Percentiles rank a stretch among this genome's conserved stretches.
These are phyloP conservation scores for Artibeus lituratus DNA, from an alignment of 2,797 vertebrate species.

Conservation along the genomic window DNA sequence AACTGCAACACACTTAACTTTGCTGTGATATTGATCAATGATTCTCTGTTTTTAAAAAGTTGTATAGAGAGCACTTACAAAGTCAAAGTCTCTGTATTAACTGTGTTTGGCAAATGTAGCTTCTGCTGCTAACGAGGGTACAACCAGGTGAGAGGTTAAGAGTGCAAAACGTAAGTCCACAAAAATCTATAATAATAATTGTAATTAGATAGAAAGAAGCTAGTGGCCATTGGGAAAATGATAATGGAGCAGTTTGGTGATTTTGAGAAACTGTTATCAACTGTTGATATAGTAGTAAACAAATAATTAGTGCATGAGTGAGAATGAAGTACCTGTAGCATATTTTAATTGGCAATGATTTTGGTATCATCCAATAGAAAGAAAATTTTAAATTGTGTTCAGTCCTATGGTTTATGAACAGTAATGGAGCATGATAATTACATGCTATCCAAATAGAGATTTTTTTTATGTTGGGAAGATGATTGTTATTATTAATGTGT, in stretches of 20 bases:
- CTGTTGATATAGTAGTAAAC: neutral
- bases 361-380: neutral
- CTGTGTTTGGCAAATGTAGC: neutral
- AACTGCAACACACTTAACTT: neutral
- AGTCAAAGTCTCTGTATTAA: neutral
- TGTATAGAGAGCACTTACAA: neutral
- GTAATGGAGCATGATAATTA: constrained; percentile 35
- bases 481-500: constrained; percentile 31
- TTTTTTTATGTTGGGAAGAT: constrained; percentile 23
- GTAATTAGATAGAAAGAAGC: neutral
- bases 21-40: neutral
- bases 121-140: neutral
- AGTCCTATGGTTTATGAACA: neutral
- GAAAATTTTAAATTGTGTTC: neutral
- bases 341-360: constrained; percentile 15
- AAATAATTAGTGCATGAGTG: neutral
- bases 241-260: neutral
- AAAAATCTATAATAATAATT: neutral
- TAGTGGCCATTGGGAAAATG: neutral
- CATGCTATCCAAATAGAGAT: constrained; percentile 21
- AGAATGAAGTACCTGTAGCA: neutral
- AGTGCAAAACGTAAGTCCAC: neutral
- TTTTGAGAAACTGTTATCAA: neutral
- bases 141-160: neutral
- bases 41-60: neutral